Evolutionary conservation across 2,888 invertebrate genomes (phyloP), one percentile per base, ranked within the genome.

Genomic region (Hylaea fasciaria): DNA sequence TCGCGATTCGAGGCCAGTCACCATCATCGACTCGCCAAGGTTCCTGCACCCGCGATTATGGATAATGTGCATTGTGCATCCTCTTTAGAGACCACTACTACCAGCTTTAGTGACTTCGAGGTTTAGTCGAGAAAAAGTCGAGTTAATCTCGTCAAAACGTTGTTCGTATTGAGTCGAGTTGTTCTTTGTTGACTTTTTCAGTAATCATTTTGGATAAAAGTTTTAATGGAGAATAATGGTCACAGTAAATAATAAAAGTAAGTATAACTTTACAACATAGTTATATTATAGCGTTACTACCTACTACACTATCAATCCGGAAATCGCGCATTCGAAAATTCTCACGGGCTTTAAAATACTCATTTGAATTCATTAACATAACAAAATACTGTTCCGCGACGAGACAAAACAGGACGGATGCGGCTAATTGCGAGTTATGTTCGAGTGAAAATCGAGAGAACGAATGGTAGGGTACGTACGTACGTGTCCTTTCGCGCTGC

Each of bases 301-400:
- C n/a, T 22, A 2, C 46, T 40, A 44, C 49, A 37, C 48, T 37
- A 51, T 60, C 32, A 55, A 62, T 61, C 69, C 69, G 69, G 65
- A 69, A 59, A 68, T 64, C 64, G 67, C 68, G 68, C 69, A 66
- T 60, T 62, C 58, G 57, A 58, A 48, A 57, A 47, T 77, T 79
- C 80, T 72, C 80, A 80, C 77, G 68, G 70, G 73, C 77, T 76
- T 66, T 71, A 73, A 76, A 72, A 60, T 66, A 28, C 54, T 50
- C 56, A 80, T 80, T 80, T 78, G 76, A 79, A 79, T 79, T 75
- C 74, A 80, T 80, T 80, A 75, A 68, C 79, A 79, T 80, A 73
- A 74, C 75, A 73, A 76, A 73, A 71, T 73, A 71, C 66, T 63
- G 43, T 52, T 39, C 28, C 47, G 46, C 35, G 45, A 39, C 45